Evolutionary conservation across 1,140 invertebrate species (phyloP).

Genomic region (Penaeus chinensis): DNA sequence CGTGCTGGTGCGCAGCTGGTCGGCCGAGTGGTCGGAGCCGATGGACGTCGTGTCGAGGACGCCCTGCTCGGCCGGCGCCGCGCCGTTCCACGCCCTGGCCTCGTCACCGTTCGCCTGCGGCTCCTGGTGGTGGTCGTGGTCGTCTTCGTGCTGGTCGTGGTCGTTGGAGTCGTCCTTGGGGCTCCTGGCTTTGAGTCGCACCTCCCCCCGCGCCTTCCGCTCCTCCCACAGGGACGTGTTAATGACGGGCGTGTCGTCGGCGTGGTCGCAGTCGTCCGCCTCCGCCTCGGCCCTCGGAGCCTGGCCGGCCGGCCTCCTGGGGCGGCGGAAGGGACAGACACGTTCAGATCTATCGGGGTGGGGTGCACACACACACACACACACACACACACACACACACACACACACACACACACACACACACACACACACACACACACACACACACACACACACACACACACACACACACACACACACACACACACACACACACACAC

Average conservation of each 20-base stretch:
- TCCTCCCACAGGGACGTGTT: slow-evolving; percentile 26
- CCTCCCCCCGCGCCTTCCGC: not conserved
- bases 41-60: slow-evolving; percentile 26
- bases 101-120: not conserved
- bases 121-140: not conserved
- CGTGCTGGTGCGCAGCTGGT: slow-evolving; percentile 29
- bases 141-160: not conserved
- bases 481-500: no score
- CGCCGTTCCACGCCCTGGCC: not conserved
- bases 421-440: no score
- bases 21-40: slow-evolving; percentile 8
- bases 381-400: no score
- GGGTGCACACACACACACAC: no score
- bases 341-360: no score
- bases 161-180: no score
- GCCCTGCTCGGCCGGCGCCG: not conserved
- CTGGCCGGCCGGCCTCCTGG: no score
- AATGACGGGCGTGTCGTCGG: slow-evolving; percentile 15
- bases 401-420: no score
- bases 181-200: no score
- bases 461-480: no score
- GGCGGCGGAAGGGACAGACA: no score
- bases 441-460: no score
- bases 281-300: not conserved
- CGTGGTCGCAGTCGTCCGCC: not conserved